These are phyloP conservation scores for Pitangus sulphuratus DNA, from an alignment of 2,797 vertebrate genomes.

Conservation along the genomic window DNA sequence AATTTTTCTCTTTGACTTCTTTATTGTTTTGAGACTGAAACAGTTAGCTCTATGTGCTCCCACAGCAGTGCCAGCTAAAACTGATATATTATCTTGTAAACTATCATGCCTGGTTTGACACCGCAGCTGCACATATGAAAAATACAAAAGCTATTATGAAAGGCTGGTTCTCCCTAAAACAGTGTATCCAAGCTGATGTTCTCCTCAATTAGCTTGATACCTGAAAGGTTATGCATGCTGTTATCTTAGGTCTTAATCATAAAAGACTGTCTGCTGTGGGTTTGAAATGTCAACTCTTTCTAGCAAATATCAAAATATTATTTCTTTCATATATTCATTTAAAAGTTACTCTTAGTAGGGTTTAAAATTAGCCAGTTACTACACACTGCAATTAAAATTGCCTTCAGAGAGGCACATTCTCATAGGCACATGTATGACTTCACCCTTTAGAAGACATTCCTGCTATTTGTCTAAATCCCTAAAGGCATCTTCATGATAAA, in stretches of 20 bases:
- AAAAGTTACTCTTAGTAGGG: not conserved
- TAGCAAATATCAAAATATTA: not conserved
- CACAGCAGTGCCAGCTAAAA: not conserved
- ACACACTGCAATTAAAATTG: not conserved
- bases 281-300: not conserved
- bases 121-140: not conserved
- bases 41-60: not conserved
- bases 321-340: not conserved
- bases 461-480: not conserved
- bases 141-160: not conserved
- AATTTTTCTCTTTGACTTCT: not conserved
- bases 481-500: conserved; percentile 1
- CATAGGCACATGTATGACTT: not conserved
- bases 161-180: not conserved
- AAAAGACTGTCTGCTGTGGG: not conserved
- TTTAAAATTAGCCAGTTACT: not conserved
- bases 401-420: not conserved
- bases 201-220: not conserved
- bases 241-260: not conserved
- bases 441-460: not conserved
- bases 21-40: not conserved
- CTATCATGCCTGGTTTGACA: not conserved
- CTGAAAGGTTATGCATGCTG: not conserved
- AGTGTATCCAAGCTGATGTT: not conserved
- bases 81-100: not conserved